Evolutionary conservation across 2,113 vertebrate genomes (phyloP), one percentile per base, ranked within the genome.

Genomic region (Paramisgurnus dabryanus): DNA sequence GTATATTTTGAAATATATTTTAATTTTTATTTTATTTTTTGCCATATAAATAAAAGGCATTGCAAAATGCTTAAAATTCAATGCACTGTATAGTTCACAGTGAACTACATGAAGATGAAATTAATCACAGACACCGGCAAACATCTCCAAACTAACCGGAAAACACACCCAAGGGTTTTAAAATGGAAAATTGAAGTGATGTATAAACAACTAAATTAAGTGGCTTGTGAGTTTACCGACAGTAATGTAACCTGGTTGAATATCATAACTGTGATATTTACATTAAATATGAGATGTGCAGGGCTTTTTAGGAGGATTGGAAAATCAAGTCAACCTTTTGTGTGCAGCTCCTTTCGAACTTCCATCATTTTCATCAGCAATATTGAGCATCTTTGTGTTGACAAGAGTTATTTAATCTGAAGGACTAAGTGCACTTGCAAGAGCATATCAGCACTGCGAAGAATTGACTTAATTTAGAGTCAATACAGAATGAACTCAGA

Each of bases 341-440:
- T 73, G 55, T 27, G 71, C 55, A 41, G 55, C n/a, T 73, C 55
- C 9, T 57, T 57, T 47, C 45, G 6, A 57, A 57, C 5, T 58
- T 58, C n/a, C n/a, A 58, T 18, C 55, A 58, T 7, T 43, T 60
- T 22, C 71, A 60, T 74, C 71, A 61, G 55, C 71, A 60, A 74
- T 74, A 74, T 61, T 74, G 71, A 74, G 71, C 71, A 74, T 60
- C 55, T 61, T 70, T 74, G 71, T 74, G 71, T 74, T 61, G 71
- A 74, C 40, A 74, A 55, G 47, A 71, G 49, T 71, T 71, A 71
- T 71, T 71, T 71, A 71, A 71, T 2, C 13, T 61, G 55, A 74
- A 74, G 71, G 55, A 74, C 60, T 40, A 57, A 61, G 71, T 60
- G 55, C 55, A 74, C 71, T 74, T 60, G 55, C 10, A 73, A 40